Base-by-base conservation (phyloP, 1,140 invertebrate species). In the Cydia amplana region DNA sequence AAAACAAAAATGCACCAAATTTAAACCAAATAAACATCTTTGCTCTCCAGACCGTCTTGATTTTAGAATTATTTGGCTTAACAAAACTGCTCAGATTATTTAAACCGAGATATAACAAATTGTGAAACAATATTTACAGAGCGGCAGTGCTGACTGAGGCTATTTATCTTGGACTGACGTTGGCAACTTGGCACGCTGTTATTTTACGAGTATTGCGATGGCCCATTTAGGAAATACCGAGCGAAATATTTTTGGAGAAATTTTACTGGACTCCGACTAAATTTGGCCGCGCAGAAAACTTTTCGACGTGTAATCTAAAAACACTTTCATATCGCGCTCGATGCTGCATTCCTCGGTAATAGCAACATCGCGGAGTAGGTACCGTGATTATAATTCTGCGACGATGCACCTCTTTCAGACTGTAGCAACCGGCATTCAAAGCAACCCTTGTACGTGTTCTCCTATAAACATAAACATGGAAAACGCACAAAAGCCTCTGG, bases 391-490 rank as follows among this genome's bases (percentile, higher is more conserved):
- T 70, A 70, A 70, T 70, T 70, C 65, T 70, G 32, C 65, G 65
- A 70, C 36, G 65, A 70, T 70, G 65, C 65, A 70, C 65, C 65
- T 70, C 65, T 70, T 70, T 70, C 36, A 70, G 65, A 36, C n/a
- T 40, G 65, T 70, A 85, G 86, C 85, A 84, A 86, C 84, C 85
- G 84, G 75, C 82, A 86, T 87, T 92, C 88, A 90, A 89, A 91
- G 87, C 87, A 87, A 85, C 89, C 87, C 91, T 90, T 89, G 87
- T 91, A 90, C 90, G 90, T 91, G 91, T 83, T 88, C 85, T 86
- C 81, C 87, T 91, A 91, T 91, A 93, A 88, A 90, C 90, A 91
- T 92, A 91, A 91, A 91, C 89, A 91, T 90, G 89, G 88, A 91
- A 88, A 92, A 91, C 87, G 89, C 88, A 93, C 90, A 91, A 93